These are phyloP conservation scores for Salminus brasiliensis DNA, from an alignment of 2,113 vertebrate species.

Conservation along the genomic window DNA sequence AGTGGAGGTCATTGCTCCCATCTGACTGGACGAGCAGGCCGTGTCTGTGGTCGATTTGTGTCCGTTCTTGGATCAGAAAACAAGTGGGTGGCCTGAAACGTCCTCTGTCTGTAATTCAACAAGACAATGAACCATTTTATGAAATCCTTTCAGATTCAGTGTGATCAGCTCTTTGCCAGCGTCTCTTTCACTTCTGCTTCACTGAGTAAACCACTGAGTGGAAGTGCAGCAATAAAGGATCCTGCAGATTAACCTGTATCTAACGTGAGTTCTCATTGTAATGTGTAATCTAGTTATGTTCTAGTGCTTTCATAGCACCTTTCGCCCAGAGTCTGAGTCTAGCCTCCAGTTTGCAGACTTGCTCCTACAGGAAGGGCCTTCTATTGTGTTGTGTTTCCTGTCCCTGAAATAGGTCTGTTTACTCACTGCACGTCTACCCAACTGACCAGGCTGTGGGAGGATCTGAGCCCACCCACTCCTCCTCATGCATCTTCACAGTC, in stretches of 20 bases:
- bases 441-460: background rate
- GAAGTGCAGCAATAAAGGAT: background rate
- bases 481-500: background rate
- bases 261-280: background rate
- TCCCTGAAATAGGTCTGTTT: slow-evolving; percentile 68
- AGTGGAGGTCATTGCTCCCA: background rate
- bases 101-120: background rate
- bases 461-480: slow-evolving; percentile 14
- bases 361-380: slow-evolving; percentile 52
- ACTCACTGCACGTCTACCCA: background rate
- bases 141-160: background rate
- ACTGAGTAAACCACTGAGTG: background rate
- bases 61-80: background rate
- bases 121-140: background rate
- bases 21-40: background rate
- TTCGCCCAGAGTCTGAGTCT: slow-evolving; percentile 8
- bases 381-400: slow-evolving; percentile 65
- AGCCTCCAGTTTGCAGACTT: background rate
- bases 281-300: background rate
- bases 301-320: background rate
- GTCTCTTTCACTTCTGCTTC: background rate
- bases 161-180: background rate
- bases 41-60: background rate
- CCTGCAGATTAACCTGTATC: background rate
- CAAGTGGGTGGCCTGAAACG: background rate